These are phyloP conservation scores for Oryctolagus cuniculus DNA, from an alignment of 2,113 vertebrate genomes.

Conservation along the genomic window DNA sequence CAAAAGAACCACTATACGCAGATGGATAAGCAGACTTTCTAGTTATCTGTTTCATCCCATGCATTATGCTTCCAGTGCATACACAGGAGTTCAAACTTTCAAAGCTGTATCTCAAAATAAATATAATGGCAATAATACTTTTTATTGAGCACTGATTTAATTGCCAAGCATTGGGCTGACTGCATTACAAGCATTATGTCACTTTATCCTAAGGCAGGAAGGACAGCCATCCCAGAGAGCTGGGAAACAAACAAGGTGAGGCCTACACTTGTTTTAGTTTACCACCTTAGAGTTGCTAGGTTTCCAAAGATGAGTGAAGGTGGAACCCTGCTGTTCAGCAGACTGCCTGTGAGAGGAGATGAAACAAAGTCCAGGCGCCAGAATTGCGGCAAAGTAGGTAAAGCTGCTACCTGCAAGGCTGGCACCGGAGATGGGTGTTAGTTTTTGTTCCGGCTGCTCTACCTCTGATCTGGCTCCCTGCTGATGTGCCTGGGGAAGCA, in stretches of 20 bases:
- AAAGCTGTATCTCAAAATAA: not conserved
- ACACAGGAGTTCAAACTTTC: not conserved
- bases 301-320: not conserved
- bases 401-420: too few relatives aligned
- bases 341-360: not conserved
- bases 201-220: constrained; percentile 34
- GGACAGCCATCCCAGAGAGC: not conserved
- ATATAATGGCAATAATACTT: not conserved
- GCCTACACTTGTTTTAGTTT: not conserved
- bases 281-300: not conserved
- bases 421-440: too few relatives aligned
- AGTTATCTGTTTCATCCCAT: not conserved
- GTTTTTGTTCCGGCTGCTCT: too few relatives aligned
- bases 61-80: not conserved
- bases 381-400: too few relatives aligned
- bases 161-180: not conserved
- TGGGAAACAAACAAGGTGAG: not conserved
- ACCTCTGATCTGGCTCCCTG: too few relatives aligned
- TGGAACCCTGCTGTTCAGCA: not conserved
- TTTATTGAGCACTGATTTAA: not conserved
- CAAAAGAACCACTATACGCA: not conserved
- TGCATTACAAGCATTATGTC: not conserved
- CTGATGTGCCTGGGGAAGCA: too few relatives aligned
- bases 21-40: not conserved
- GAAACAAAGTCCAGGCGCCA: not conserved